A percentile compares a stretch with the other conserved stretches of the same genome.
These are phyloP conservation scores for Umimayanthus chanpuru DNA, from an alignment of 92 coral and sea anemone species.

Conservation along the genomic window DNA sequence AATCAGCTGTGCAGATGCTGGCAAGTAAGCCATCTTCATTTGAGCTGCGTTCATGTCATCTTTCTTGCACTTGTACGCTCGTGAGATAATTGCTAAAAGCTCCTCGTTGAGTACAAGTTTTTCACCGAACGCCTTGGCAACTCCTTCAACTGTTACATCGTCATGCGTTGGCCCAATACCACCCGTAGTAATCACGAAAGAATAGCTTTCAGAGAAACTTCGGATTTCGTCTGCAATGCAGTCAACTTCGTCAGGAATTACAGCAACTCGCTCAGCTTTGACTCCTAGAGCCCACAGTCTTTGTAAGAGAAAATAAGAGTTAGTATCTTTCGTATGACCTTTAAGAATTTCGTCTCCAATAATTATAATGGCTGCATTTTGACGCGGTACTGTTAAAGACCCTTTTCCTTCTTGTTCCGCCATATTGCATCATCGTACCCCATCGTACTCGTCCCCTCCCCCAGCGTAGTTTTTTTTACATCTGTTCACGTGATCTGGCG, in stretches of 20 bases:
- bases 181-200: conserved; percentile 91
- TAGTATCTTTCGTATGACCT: conserved; percentile 94
- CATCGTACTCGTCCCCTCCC: not conserved
- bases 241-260: conserved; percentile 83
- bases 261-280: conserved; percentile 86
- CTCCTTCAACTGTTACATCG: conserved; percentile 87
- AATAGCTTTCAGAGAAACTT: conserved; percentile 71
- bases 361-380: conserved; percentile 79
- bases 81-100: conserved; percentile 56
- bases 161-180: conserved; percentile 99
- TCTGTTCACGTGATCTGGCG: conserved; percentile 46
- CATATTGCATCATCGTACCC: conserved; percentile 17
- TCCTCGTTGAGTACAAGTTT: conserved; percentile 75
- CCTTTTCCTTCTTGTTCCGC: not conserved
- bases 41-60: conserved; percentile 68
- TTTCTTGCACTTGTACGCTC: conserved; percentile 53
- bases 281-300: conserved; percentile 94
- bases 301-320: conserved; percentile 79
- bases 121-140: conserved; percentile 88
- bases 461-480: not conserved
- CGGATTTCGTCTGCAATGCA: conserved; percentile 78
- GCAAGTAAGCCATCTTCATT: conserved; percentile 86
- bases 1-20: conserved; percentile 72
- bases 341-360: conserved; percentile 97
- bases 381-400: conserved; percentile 6